Evolutionary conservation across 2,113 vertebrate genomes (phyloP).

Genomic region (Mastomys coucha): DNA sequence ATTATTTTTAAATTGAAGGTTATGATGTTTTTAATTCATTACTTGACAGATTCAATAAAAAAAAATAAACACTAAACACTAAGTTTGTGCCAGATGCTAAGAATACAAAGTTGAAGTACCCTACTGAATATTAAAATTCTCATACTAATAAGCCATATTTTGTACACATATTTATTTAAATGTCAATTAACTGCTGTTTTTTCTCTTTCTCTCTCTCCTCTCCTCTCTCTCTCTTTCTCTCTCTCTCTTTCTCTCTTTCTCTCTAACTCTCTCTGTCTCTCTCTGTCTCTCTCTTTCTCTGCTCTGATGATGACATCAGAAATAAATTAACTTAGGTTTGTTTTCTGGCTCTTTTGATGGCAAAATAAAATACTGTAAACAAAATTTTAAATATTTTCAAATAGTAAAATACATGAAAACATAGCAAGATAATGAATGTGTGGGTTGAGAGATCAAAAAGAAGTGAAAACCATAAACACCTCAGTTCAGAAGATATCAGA

Average conservation of each 20-base stretch:
- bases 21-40: background rate
- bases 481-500: background rate
- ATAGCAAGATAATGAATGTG: background rate
- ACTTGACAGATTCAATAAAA: background rate
- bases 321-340: background rate
- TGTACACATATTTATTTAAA: background rate
- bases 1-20: background rate
- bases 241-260: background rate
- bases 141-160: background rate
- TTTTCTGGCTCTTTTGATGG: background rate
- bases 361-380: background rate
- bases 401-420: background rate
- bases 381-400: background rate
- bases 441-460: background rate
- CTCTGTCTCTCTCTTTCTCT: background rate
- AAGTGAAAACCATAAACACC: background rate
- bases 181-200: background rate
- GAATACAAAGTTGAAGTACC: background rate
- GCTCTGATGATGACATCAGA: background rate
- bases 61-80: background rate
- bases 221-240: too few relatives aligned
- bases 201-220: too few relatives aligned
- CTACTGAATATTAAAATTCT: background rate
- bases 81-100: slow-evolving; percentile 5
- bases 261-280: too few relatives aligned